Percentiles rank a stretch among this genome's conserved stretches.
Evolutionary conservation across 1,140 invertebrate species (phyloP).

Genomic region (Sipha flava): DNA sequence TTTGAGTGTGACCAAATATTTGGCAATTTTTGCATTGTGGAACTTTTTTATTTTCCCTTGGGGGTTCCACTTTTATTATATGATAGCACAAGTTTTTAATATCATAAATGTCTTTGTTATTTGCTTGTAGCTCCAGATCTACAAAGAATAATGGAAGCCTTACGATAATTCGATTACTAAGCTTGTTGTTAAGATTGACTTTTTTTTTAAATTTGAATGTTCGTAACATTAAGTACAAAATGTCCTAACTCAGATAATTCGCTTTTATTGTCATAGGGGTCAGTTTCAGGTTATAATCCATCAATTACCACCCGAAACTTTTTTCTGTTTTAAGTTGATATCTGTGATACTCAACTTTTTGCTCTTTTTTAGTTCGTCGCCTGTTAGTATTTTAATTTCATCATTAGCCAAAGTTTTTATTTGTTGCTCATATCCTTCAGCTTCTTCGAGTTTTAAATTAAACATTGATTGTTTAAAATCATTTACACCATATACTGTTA

Average conservation of each 20-base stretch:
- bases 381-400: not conserved
- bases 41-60: not conserved
- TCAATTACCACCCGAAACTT: slow-evolving; percentile 41
- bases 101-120: slow-evolving; percentile 30
- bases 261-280: slow-evolving; percentile 37
- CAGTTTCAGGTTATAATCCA: slow-evolving; percentile 39
- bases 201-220: slow-evolving; percentile 8
- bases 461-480: not conserved
- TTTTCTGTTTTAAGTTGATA: slow-evolving; percentile 42
- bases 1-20: slow-evolving; percentile 33
- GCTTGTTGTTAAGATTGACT: no score
- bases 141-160: slow-evolving; percentile 16
- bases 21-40: slow-evolving; percentile 20
- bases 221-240: no score
- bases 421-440: not conserved
- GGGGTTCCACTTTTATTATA: slow-evolving; percentile 17
- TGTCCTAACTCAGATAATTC: slow-evolving; percentile 35
- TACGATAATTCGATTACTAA: no score
- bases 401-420: not conserved
- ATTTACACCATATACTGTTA: not conserved
- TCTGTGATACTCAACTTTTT: slow-evolving; percentile 37
- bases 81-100: not conserved
- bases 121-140: slow-evolving; percentile 4
- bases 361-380: not conserved
- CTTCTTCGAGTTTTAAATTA: not conserved